A percentile compares a stretch with the other conserved stretches of the same genome.
These are phyloP conservation scores for Champsocephalus gunnari DNA, from an alignment of 2,797 vertebrate genomes.

Conservation along the genomic window DNA sequence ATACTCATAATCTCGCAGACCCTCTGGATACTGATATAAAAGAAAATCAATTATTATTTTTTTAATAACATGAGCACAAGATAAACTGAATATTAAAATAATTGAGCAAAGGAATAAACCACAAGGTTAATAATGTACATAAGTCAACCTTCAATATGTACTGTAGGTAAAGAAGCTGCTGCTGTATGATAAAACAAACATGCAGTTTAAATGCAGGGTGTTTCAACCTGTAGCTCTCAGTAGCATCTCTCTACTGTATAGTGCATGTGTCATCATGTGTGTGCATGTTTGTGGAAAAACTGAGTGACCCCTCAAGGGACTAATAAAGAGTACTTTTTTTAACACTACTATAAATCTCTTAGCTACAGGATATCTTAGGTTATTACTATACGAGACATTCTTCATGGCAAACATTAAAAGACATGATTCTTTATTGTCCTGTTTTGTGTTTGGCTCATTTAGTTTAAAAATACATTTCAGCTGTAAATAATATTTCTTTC, in stretches of 20 bases:
- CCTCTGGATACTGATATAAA: constrained; percentile 90
- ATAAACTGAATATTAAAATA: background rate
- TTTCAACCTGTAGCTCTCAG: background rate
- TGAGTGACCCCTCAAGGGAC: too few relatives aligned
- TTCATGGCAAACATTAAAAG: background rate
- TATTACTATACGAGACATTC: background rate
- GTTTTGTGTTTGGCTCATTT: too few relatives aligned
- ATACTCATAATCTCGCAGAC: constrained; percentile 92
- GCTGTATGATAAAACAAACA: constrained; percentile 1
- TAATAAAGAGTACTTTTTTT: too few relatives aligned
- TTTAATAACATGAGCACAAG: background rate
- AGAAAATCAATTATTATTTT: constrained; percentile 9
- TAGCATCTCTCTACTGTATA: background rate
- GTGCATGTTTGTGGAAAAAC: too few relatives aligned
- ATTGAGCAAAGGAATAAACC: background rate
- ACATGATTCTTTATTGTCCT: background rate
- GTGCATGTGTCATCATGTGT: background rate
- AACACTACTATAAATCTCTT: too few relatives aligned
- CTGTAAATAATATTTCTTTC: background rate
- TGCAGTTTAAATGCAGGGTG: background rate
- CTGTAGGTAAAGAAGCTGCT: background rate
- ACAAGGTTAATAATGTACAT: background rate
- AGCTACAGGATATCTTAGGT: too few relatives aligned
- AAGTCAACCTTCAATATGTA: background rate
- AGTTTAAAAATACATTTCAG: background rate